Base-by-base conservation (phyloP, 2,888 invertebrate species). In the Drosophila monieri region DNA sequence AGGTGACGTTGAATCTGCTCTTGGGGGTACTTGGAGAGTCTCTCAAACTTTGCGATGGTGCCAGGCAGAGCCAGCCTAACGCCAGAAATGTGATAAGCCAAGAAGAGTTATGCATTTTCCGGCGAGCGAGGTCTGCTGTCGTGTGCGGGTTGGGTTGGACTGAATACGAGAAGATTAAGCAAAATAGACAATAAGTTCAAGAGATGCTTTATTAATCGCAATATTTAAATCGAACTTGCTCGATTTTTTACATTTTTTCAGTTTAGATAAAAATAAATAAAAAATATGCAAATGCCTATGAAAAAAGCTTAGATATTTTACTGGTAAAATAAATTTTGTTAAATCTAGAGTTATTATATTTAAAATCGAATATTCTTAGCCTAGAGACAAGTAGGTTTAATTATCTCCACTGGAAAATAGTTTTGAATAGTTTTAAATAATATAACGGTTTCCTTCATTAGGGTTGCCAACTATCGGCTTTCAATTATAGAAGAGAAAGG, bases 1-100 rank as follows among this genome's bases (percentile, higher is more conserved):
- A 73, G 23, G 85, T 88, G 12, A 91, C 83, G 78, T 91, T 91
- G 57, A 88, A 91, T 57, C 89, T 88, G 8, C 68, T 44, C n/a
- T 37, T 14, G 4, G 37, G n/a, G 3, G 47, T 9, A 6, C 15
- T 48, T 4, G 56, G 14, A 8, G 59, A 68, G 1, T 68, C 78
- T 12, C 27, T 35, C 1, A 12, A 5, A 18, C 61, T 64, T 51
- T 65, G 43, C 57, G 41, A 43, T 30, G 67, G 18, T 12, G 66
- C 39, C 57, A 48, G 30, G 41, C 43, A 62, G 1, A 51, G 30
- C 49, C 49, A 58, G 57, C 27, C 14, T 12, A 55, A 10, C 0
- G 49, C 27, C 21, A 37, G 21, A 14, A 5, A 14, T 37, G 15
- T 67, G 88, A 81, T 87, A 87, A 87, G 78, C 60, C 65, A 67